These are phyloP conservation scores for Amphipyra berbera DNA, from an alignment of 2,888 invertebrate genomes.

Conservation along the genomic window DNA sequence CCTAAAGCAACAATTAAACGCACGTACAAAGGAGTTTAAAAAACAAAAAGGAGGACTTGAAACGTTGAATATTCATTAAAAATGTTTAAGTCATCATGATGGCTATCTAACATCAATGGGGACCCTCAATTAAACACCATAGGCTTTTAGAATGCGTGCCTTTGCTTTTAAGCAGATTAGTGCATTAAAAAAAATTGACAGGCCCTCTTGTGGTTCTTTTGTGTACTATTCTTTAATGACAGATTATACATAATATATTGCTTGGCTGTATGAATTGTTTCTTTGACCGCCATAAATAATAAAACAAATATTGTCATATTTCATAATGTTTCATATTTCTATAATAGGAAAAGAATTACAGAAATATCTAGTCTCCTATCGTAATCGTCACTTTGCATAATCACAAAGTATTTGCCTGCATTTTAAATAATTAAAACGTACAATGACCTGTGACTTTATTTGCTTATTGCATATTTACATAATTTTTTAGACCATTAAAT, in stretches of 20 bases:
- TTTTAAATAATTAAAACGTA: conserved; percentile 33
- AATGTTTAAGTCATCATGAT: conserved; percentile 83
- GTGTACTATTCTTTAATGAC: conserved; percentile 59
- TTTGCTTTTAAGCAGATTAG: conserved; percentile 74
- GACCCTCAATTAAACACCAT: conserved; percentile 77
- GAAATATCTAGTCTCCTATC: no score
- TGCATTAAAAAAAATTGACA: conserved; percentile 73
- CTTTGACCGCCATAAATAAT: conserved; percentile 38
- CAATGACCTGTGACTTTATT: conserved; percentile 29
- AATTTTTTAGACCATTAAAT: conserved; percentile 15
- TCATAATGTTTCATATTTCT: no score
- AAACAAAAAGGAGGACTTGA: conserved; percentile 58
- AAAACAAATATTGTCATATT: no score
- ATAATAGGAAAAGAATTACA: no score
- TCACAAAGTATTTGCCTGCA: no score
- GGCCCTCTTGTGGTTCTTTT: conserved; percentile 67
- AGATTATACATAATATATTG: conserved; percentile 48
- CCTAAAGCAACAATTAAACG: conserved; percentile 64
- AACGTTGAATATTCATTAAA: conserved; percentile 79
- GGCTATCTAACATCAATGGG: conserved; percentile 71
- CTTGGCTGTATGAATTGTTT: conserved; percentile 33
- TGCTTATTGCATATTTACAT: neutral
- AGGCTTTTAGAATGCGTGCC: conserved; percentile 74
- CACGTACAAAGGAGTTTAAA: conserved; percentile 57
- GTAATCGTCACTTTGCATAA: no score